Conservation (phyloP, 2,888 invertebrate genomes). For the Coenonympha arcania region DNA sequence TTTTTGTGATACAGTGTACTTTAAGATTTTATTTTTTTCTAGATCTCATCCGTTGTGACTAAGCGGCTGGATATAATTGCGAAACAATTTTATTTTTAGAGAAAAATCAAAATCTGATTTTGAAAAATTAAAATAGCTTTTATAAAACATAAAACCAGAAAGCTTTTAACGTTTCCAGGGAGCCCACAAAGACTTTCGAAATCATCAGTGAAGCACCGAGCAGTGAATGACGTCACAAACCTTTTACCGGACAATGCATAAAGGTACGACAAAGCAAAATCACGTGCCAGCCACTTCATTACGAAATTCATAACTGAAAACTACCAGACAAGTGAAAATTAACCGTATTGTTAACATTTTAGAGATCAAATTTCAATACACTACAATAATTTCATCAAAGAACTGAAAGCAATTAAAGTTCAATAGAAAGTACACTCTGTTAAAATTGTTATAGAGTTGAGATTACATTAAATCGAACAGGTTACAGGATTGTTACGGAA, state of each 20-base stretch:
- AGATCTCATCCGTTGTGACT: no score
- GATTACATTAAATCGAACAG: neutral
- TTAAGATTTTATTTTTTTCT: no score
- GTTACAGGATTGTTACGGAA: neutral
- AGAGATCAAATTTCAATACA: neutral
- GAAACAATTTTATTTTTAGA: no score
- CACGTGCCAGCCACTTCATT: conserved; percentile 7
- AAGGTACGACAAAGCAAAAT: neutral
- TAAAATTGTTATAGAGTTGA: neutral
- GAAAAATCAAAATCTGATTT: no score
- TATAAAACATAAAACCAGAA: no score
- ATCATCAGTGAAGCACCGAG: neutral
- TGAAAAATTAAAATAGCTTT: no score
- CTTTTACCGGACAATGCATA: neutral
- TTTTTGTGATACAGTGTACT: no score
- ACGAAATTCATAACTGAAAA: neutral
- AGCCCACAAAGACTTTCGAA: neutral
- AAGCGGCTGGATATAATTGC: no score
- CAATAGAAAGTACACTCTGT: neutral
- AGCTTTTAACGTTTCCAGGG: neutral
- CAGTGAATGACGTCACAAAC: neutral
- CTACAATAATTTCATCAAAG: neutral
- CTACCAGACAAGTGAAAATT: neutral
- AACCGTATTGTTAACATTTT: neutral
- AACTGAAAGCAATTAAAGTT: neutral